Conservation (phyloP, 2,113 vertebrate species). For the Chionis minor region DNA sequence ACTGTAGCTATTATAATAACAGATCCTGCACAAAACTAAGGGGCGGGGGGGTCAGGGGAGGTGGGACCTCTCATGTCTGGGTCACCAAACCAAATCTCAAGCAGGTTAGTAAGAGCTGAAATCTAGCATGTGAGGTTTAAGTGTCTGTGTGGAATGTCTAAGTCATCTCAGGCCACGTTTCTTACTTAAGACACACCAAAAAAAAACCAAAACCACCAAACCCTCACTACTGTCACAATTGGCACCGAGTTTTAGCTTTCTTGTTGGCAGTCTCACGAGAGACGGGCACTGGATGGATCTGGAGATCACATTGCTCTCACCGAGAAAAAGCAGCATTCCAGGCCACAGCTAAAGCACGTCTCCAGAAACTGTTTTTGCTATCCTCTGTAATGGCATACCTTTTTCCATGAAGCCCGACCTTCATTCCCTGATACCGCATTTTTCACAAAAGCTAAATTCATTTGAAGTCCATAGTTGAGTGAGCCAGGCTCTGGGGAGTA, state of each 20-base stretch:
- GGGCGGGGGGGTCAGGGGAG: not conserved
- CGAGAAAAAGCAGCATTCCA: not conserved
- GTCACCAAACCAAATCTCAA: constrained; percentile 40
- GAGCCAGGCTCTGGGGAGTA: not conserved
- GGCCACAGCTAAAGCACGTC: constrained; percentile 25
- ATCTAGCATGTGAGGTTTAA: constrained; percentile 33
- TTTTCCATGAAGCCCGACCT: not conserved
- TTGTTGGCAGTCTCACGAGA: not conserved
- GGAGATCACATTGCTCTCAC: constrained; percentile 29
- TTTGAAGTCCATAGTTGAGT: constrained; percentile 50
- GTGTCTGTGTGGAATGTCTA: constrained; percentile 34
- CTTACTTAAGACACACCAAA: constrained; percentile 16
- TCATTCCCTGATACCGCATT: not conserved
- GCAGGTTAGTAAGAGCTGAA: constrained; percentile 24
- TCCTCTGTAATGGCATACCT: not conserved
- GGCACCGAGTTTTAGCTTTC: constrained; percentile 2
- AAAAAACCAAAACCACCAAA: not conserved
- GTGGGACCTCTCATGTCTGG: not conserved
- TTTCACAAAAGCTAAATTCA: not conserved
- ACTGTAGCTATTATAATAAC: constrained; percentile 56
- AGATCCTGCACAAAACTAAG: constrained; percentile 55
- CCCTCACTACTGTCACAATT: not conserved
- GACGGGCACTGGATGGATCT: not conserved
- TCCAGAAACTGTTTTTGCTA: constrained; percentile 1
- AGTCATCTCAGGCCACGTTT: constrained; percentile 45